phyloP scores from a whole-genome alignment of 2,888 invertebrate genomes.

The Callyntrura sp. region DNA sequence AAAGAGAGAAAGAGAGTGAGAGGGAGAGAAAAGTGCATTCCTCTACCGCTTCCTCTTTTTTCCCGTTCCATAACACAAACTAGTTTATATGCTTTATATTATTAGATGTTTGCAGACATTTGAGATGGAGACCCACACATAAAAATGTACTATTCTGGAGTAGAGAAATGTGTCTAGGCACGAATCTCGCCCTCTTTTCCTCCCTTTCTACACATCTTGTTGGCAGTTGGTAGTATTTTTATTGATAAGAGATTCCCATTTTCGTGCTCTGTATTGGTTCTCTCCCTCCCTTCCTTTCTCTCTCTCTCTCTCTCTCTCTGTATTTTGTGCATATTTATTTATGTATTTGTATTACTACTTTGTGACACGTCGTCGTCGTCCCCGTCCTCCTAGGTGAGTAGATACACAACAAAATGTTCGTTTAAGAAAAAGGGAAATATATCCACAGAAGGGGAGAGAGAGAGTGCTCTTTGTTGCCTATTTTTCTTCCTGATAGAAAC shows the following conservation, averaged over 20 bases:
- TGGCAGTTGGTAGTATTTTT: slow-evolving; percentile 1
- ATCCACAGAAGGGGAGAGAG: not conserved
- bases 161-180: slow-evolving; percentile 37
- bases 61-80: not conserved
- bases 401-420: slow-evolving; percentile 22
- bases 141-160: not conserved
- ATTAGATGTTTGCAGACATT: not conserved
- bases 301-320: not conserved
- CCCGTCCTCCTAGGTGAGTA: not conserved
- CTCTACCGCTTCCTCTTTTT: slow-evolving; percentile 48
- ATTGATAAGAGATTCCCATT: slow-evolving; percentile 39
- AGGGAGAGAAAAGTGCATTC: slow-evolving; percentile 62
- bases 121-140: not conserved
- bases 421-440: too few species aligned
- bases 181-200: slow-evolving; percentile 34
- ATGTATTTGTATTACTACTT: not conserved
- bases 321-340: slow-evolving; percentile 30
- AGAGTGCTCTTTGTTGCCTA: slow-evolving; percentile 40
- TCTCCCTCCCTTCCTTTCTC: not conserved
- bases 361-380: not conserved
- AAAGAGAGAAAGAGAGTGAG: not conserved
- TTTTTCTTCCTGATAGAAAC: slow-evolving; percentile 39
- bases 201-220: slow-evolving; percentile 8
- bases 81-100: not conserved
- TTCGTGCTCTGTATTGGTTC: slow-evolving; percentile 5